Evolutionary conservation across 2,888 invertebrate species (phyloP).

Genomic region (Ramazzottius varieornatus): DNA sequence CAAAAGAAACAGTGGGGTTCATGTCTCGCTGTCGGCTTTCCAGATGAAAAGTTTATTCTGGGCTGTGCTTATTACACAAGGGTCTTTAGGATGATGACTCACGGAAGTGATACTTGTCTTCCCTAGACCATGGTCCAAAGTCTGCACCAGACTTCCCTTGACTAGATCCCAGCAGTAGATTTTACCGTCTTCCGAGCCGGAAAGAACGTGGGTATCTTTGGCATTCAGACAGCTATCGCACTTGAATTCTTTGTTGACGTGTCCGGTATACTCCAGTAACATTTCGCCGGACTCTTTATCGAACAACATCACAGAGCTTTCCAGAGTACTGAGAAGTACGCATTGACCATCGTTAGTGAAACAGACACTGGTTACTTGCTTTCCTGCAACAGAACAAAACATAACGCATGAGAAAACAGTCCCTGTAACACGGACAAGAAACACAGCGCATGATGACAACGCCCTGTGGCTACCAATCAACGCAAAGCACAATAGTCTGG

Average conservation of each 20-base stretch:
- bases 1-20: neutral
- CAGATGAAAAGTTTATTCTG: conserved; percentile 1
- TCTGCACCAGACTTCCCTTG: conserved; percentile 21
- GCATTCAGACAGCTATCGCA: conserved; percentile 60
- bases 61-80: neutral
- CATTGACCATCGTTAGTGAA: conserved; percentile 82
- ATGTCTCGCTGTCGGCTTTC: neutral
- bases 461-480: too few relatives aligned
- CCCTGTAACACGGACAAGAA: too few relatives aligned
- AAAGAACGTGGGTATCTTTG: conserved; percentile 56
- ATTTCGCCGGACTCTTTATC: conserved; percentile 56
- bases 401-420: neutral
- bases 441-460: too few relatives aligned
- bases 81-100: neutral
- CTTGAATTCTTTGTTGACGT: conserved; percentile 50
- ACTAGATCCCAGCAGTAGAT: conserved; percentile 72
- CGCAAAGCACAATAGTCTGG: too few relatives aligned
- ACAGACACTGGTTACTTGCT: conserved; percentile 49
- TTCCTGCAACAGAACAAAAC: conserved; percentile 20
- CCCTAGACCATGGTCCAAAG: neutral
- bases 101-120: neutral
- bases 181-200: conserved; percentile 63
- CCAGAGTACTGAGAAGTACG: conserved; percentile 52
- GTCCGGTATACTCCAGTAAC: conserved; percentile 43
- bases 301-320: conserved; percentile 51